Base-by-base conservation (phyloP, 1,140 invertebrate genomes). In the Trinorchestia longiramus region DNA sequence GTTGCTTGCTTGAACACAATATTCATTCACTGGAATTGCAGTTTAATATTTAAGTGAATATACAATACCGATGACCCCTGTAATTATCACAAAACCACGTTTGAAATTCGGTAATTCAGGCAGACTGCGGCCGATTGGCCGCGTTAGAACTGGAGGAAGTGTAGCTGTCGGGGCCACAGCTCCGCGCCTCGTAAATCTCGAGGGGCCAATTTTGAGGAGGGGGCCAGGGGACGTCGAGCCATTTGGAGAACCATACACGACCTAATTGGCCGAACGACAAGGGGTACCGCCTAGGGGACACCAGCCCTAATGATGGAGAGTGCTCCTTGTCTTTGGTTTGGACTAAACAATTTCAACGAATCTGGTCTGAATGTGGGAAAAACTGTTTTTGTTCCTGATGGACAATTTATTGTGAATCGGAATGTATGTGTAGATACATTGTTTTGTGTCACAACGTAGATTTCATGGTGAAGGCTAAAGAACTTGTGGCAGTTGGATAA, bases 221-320 rank as follows among this genome's bases (percentile, higher is more conserved):
- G 88, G 41, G 88, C 41, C 28, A 15, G 88, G 88, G 88, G 43
- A 41, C 88, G 88, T 28, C 19, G 41, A 23, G 88, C 88, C 88
- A 91, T 91, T 91, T 91, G 88, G 88, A 91, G 88, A 91, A 91
- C 88, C 88, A 91, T 91, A 91, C 88, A 91, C 88, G 88, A 91
- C 88, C 88, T 91, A 91, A 91, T 91, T 91, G 88, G 88, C 88
- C 88, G 88, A 91, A 42, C 88, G 88, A 91, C 88, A 91, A 91
- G 88, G 88, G 47, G 88, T 43, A 91, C 41, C 41, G 43, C 88
- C 88, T 91, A 91, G 88, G 88, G 88, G 88, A 91, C 88, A 91
- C 41, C 41, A 36, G 88, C 88, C 36, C 88, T 91, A 91, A 91
- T 91, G 88, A 91, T 91, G 11, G 88, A 42, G 41, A 23, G 19